Percentiles rank a stretch among this genome's conserved stretches.
These are phyloP conservation scores for Drosophila baimaii DNA, from an alignment of 1,140 invertebrate species.

Conservation along the genomic window DNA sequence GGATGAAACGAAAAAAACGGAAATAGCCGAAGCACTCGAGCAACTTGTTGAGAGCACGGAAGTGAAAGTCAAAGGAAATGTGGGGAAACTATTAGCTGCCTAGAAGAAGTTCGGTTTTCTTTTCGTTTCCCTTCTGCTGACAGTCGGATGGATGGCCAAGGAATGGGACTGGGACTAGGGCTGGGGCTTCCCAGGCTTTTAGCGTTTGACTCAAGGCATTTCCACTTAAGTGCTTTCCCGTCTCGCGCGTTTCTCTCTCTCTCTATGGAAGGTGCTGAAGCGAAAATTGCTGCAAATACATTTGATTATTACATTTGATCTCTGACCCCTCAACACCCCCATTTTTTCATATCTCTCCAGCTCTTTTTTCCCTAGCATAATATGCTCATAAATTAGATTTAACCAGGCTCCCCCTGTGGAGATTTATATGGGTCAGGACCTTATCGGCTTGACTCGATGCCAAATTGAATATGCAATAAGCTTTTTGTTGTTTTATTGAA, in stretches of 20 bases:
- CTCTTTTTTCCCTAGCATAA: slow-evolving; percentile 66
- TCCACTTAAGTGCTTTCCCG: slow-evolving; percentile 75
- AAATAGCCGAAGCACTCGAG: slow-evolving; percentile 62
- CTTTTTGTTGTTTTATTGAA: slow-evolving; percentile 50
- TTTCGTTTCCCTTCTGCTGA: slow-evolving; percentile 41
- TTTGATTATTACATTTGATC: slow-evolving; percentile 78
- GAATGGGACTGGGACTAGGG: not conserved
- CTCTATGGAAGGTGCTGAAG: slow-evolving; percentile 73
- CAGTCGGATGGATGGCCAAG: slow-evolving; percentile 1
- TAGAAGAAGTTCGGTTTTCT: slow-evolving; percentile 40
- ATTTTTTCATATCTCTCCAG: not conserved
- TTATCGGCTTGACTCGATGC: slow-evolving; percentile 34
- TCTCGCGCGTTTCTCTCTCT: slow-evolving; percentile 50
- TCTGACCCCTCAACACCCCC: slow-evolving; percentile 32
- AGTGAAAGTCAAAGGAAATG: slow-evolving; percentile 77
- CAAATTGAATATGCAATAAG: slow-evolving; percentile 58
- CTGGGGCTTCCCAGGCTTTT: slow-evolving; percentile 66
- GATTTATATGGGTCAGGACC: slow-evolving; percentile 52
- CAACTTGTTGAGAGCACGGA: slow-evolving; percentile 78
- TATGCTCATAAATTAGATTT: slow-evolving; percentile 79
- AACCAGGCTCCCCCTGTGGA: slow-evolving; percentile 47
- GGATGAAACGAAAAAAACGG: slow-evolving; percentile 38
- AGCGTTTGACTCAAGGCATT: slow-evolving; percentile 78
- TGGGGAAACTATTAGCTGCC: slow-evolving; percentile 73
- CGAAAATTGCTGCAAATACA: slow-evolving; percentile 73